Conservation (phyloP, 2,113 vertebrate genomes). For the Terrapene triunguis region DNA sequence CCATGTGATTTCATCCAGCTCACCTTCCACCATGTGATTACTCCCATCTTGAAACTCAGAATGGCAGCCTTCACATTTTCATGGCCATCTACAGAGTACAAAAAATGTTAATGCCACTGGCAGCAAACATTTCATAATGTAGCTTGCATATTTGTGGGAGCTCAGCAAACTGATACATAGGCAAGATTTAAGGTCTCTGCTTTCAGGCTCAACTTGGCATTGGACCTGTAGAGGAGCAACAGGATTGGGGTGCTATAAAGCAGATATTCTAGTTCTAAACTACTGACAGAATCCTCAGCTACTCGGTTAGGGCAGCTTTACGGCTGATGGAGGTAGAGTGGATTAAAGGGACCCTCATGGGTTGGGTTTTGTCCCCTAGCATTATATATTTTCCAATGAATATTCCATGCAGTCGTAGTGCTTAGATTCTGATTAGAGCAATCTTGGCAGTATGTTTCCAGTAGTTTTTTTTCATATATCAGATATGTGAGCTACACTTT, state of each 20-base stretch:
- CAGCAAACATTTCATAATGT: neutral
- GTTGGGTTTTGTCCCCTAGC: neutral
- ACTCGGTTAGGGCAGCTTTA: neutral
- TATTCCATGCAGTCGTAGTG: neutral
- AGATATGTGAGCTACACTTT: neutral
- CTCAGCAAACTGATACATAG: neutral
- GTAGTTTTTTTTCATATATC: neutral
- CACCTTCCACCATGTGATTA: neutral
- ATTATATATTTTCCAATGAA: neutral
- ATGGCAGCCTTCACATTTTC: neutral
- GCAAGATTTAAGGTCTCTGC: neutral
- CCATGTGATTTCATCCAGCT: neutral
- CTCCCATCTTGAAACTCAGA: neutral
- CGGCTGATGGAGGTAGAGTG: neutral
- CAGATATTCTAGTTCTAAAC: neutral
- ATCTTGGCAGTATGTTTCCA: neutral
- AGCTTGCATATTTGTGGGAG: neutral
- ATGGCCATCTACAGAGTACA: neutral
- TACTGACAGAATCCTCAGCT: neutral
- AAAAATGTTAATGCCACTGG: neutral
- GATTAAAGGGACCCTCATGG: neutral
- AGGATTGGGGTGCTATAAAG: neutral
- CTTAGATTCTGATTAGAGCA: neutral
- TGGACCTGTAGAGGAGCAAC: neutral
- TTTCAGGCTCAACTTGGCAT: neutral